Evolutionary conservation across 2,113 vertebrate genomes (phyloP), one percentile per base, ranked within the genome.

Genomic region (Chionodraco myersi): DNA sequence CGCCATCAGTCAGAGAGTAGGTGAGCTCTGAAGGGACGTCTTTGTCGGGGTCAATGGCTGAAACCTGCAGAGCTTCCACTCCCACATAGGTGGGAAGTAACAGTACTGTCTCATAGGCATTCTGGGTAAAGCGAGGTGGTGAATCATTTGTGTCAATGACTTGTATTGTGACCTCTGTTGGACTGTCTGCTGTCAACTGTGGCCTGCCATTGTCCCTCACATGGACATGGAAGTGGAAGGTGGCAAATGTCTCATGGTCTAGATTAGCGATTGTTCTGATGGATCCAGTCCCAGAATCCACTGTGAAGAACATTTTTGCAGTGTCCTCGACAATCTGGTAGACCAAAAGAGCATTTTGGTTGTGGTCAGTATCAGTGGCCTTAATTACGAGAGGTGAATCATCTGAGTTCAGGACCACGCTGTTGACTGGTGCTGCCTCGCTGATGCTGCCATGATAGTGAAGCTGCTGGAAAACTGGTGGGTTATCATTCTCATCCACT

Each of bases 101-200:
- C 84, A 99, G 87, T 15, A 97, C 86, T 0, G 97, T 94, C 92
- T 99, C 97, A 92, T 98, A 99, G 10, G 95, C 90, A 0, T 94
- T 94, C 85, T 98, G 96, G 53, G 92, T 97, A 84, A 99, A 99
- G 57, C 91, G 83, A 36, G 98, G 98, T 1, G 97, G 97, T 58
- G 97, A 99, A 86, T 99, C 98, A 70, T 99, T 99, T 77, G 97
- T 95, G 90, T 99, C 98, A 23, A 94, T 96, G 23, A 99, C 96
- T 84, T 97, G 96, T 73, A 99, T 95, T 13, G 92, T 97, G 56
- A 99, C 98, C 83, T 98, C 96, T 11, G 96, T 96, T 0, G 97
- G 97, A 86, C 86, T 97, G 60, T 99, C 97, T 13, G 98, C 97
- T 6, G 96, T 97, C 72, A 99, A 88, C 90, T 97, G 97, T 2